Evolutionary conservation across 2,113 vertebrate species (phyloP), one percentile per base, ranked within the genome.

Genomic region (Montifringilla adamsi): DNA sequence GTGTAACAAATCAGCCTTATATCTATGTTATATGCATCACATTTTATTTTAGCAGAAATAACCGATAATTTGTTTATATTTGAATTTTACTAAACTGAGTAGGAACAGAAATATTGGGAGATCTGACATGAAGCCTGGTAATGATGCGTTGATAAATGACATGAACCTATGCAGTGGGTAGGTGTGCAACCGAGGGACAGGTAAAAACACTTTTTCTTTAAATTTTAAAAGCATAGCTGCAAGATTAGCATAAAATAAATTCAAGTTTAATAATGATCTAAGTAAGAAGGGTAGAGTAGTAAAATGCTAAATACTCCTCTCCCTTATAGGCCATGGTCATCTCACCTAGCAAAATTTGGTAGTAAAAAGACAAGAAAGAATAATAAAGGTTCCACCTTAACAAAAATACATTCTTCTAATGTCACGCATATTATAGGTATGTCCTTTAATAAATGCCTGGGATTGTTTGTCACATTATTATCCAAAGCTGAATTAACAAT

Each of bases 401-500:
- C 6, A 84, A 66, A 87, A 85, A 17, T 1, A 10, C 0, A 1
- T 59, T 73, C 12, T 64, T 84, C 21, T 58, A 81, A 63, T 0
- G 0, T 21, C 43, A 70, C 24, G 7, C 8, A 30, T 93, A 89
- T 56, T 37, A 67, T 31, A 79, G 6, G 63, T 62, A 89, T n/a
- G 44, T 69, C 39, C 86, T 59, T 95, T 95, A 80, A 77, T 72
- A 90, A 53, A 91, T 90, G 37, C 16, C 85, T 85, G 68, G 35
- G 27, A 89, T 84, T 96, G 44, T 77, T 96, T 87, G 73, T 82
- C 55, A 56, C 68, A 68, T 76, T 84, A 77, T 68, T 52, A 73
- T 37, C 49, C 74, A 83, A 83, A 94, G 30, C 27, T 84, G 86
- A 94, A 95, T 94, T 27, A 49, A 93, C n/a, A 79, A 56, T 53